Percentiles rank a stretch among this genome's conserved stretches.
Evolutionary conservation across 2,797 vertebrate species (phyloP).

Genomic region (Crypturellus tataupa): DNA sequence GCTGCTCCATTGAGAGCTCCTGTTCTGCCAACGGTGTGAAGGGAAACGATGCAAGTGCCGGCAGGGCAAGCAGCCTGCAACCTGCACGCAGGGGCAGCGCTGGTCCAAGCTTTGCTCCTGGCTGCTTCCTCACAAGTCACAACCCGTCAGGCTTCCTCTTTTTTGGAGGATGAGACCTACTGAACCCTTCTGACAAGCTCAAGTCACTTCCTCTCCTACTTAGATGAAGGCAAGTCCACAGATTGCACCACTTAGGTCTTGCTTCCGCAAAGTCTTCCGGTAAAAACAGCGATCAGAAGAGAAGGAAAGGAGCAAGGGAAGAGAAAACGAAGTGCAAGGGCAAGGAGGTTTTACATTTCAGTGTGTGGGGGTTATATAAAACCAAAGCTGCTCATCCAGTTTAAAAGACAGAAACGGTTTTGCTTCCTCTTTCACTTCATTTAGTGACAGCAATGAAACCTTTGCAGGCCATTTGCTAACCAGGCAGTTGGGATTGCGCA

Average conservation of each 20-base stretch:
- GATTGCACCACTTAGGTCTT: background rate
- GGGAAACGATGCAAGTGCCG: background rate
- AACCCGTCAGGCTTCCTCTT: constrained; percentile 10
- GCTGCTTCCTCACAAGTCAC: background rate
- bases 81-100: no score
- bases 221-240: background rate
- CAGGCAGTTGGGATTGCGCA: background rate
- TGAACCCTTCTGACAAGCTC: background rate
- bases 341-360: background rate
- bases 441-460: background rate
- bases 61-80: background rate
- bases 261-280: constrained; percentile 12
- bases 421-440: constrained; percentile 33
- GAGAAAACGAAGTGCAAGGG: background rate
- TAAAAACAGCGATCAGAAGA: background rate
- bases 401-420: background rate
- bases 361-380: background rate
- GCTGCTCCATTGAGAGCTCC: rapidly evolving
- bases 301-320: background rate
- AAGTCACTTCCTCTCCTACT: constrained; percentile 18
- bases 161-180: background rate
- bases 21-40: background rate
- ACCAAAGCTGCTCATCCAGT: background rate
- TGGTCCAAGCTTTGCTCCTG: rapidly evolving
- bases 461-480: background rate